Evolutionary conservation across 2,113 vertebrate species (phyloP).

Genomic region (Python bivittatus): DNA sequence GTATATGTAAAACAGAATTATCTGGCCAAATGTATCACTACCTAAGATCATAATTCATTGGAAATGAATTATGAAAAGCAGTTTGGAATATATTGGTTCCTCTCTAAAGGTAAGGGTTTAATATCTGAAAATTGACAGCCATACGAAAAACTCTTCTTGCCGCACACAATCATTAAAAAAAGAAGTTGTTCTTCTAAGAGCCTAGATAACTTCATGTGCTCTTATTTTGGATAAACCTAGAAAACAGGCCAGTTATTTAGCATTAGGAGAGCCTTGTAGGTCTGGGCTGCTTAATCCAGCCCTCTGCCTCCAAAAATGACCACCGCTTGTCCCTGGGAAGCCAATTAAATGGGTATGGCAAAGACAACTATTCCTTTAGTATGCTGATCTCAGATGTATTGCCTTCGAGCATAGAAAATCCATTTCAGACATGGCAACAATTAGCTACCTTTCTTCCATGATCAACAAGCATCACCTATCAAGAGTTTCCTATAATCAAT

Average conservation of each 20-base stretch:
- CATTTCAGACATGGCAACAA: neutral
- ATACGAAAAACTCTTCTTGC: neutral
- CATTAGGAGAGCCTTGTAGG: neutral
- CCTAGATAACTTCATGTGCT: neutral
- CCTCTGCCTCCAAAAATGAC: neutral
- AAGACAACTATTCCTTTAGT: neutral
- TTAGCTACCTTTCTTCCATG: neutral
- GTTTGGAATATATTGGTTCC: conserved; percentile 2
- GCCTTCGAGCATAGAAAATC: neutral
- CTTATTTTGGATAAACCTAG: neutral
- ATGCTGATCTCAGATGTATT: neutral
- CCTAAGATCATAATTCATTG: too few species aligned
- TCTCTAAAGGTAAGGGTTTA: neutral
- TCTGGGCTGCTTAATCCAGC: neutral
- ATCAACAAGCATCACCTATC: neutral
- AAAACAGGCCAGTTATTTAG: neutral
- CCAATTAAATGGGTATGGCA: neutral
- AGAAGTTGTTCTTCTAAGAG: neutral
- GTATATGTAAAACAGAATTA: neutral
- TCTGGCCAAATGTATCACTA: neutral
- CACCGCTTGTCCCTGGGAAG: neutral
- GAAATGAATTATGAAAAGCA: conserved; percentile 15
- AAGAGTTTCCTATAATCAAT: neutral
- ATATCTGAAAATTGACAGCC: neutral
- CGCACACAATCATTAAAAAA: neutral